Evolutionary conservation across 2,797 vertebrate species (phyloP), one percentile per base, ranked within the genome.

Genomic region (Vipera latastei): DNA sequence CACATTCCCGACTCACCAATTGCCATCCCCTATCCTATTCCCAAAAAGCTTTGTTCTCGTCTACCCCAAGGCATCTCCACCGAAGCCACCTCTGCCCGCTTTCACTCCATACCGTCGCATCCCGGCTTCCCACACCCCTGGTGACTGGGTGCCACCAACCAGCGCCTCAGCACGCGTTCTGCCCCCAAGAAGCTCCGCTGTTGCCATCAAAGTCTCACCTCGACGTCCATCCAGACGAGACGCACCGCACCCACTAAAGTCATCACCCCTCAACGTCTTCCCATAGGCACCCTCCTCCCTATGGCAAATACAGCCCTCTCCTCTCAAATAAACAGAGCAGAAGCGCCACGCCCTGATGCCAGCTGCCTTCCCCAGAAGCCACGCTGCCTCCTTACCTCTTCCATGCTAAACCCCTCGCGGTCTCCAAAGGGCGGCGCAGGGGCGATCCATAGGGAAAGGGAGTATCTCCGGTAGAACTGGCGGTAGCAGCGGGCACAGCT

Each of bases 331-430:
- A 28, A 38, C 1, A 60, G 57, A 91, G 55, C 44, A 26, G 89
- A 8, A 78, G 85, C 55, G 73, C 44, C 93, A 86, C 92, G 89
- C 91, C 89, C 83, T 92, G 83, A 38, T 63, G 26, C 57, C 22
- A 61, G 20, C 32, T 86, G 65, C 86, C 11, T 48, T 59, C 18
- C 56, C n/a, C 51, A 56, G 88, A 13, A 48, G 65, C 59, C 32
- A 28, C 61, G 5, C 86, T 32, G 4, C 69, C 60, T 18, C 57
- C 93, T 87, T 95, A 96, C 96, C 96, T 95, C 95, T 91, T 93
- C 96, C 96, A 96, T 96, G 93, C 86, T 28, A 91, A 91, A 87
- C 90, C 89, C 86, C 90, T 94, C 92, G 93, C 63, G 61, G 92
- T 69, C 7, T 91, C 61, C 92, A n/a, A 51, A 53, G 78, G 90